A percentile compares a stretch with the other conserved stretches of the same genome.
Evolutionary conservation across 2,888 invertebrate genomes (phyloP).

Genomic region (Busseola fusca): DNA sequence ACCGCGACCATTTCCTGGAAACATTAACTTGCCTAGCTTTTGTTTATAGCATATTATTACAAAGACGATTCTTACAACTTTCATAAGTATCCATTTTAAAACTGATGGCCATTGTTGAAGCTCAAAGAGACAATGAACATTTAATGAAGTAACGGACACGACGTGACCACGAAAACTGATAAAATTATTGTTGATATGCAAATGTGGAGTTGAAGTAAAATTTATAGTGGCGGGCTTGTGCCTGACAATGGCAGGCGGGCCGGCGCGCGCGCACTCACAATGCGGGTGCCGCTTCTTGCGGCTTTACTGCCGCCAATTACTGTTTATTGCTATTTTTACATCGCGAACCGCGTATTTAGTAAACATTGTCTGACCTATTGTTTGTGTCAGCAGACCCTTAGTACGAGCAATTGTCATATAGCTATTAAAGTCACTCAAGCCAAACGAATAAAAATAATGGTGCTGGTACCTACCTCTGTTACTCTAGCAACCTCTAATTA

Average conservation of each 20-base stretch:
- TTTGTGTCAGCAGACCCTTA: conserved; percentile 29
- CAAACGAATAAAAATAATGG: background rate
- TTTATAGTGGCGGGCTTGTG: conserved; percentile 70
- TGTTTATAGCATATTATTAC: conserved; percentile 45
- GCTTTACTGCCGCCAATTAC: conserved; percentile 75
- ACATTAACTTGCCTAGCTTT: conserved; percentile 48
- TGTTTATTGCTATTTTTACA: conserved; percentile 71
- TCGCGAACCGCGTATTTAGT: conserved; percentile 67
- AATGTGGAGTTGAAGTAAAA: conserved; percentile 71
- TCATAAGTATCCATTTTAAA: conserved; percentile 52
- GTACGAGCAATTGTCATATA: conserved; percentile 2
- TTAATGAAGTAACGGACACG: conserved; percentile 63
- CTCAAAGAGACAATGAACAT: conserved; percentile 56
- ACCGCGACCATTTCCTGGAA: conserved; percentile 28
- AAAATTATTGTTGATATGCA: conserved; percentile 76
- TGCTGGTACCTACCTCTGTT: background rate
- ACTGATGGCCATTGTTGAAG: conserved; percentile 51
- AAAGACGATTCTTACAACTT: conserved; percentile 42
- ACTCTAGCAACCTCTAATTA: conserved; percentile 25
- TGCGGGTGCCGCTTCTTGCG: conserved; percentile 78
- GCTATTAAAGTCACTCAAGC: conserved; percentile 9
- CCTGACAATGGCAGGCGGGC: conserved; percentile 69
- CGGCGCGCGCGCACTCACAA: conserved; percentile 60
- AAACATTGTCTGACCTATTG: conserved; percentile 65
- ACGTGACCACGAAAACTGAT: conserved; percentile 70